A percentile compares a stretch with the other conserved stretches of the same genome.
Evolutionary conservation across 1,140 invertebrate genomes (phyloP).

Genomic region (Drosophila santomea): DNA sequence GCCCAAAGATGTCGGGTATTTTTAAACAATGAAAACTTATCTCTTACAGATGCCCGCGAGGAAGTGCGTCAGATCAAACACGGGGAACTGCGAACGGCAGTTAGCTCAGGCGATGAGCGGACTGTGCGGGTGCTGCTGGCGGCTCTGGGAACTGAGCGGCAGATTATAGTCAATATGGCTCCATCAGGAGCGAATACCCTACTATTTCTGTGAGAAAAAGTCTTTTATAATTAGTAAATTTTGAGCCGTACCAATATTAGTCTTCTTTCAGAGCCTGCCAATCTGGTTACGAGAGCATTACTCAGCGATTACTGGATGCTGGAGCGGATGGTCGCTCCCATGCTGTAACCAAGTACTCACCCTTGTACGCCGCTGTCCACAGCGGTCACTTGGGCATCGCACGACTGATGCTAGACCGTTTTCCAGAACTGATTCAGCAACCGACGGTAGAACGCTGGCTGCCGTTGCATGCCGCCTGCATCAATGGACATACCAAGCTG

Average conservation of each 20-base stretch:
- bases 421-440: conserved; percentile 88
- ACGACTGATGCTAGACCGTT: conserved; percentile 90
- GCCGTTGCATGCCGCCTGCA: conserved; percentile 96
- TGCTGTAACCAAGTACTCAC: conserved; percentile 95
- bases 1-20: conserved; percentile 25
- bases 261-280: conserved; percentile 89
- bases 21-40: background rate
- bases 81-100: conserved; percentile 90
- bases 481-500: conserved; percentile 92
- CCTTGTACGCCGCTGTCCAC: conserved; percentile 96
- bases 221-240: no score
- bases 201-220: conserved; percentile 90
- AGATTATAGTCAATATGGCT: conserved; percentile 92
- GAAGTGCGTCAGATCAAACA: conserved; percentile 89
- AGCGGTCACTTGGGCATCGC: conserved; percentile 93
- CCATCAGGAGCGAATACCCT: conserved; percentile 94
- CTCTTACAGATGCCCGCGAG: conserved; percentile 89
- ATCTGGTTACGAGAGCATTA: conserved; percentile 92
- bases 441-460: conserved; percentile 95
- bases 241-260: background rate
- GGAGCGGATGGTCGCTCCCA: conserved; percentile 95
- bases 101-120: conserved; percentile 88
- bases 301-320: conserved; percentile 91
- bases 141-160: conserved; percentile 88
- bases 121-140: conserved; percentile 88